Evolutionary conservation across 1,140 invertebrate genomes (phyloP).

Genomic region (Leptinotarsa undecemlineata): DNA sequence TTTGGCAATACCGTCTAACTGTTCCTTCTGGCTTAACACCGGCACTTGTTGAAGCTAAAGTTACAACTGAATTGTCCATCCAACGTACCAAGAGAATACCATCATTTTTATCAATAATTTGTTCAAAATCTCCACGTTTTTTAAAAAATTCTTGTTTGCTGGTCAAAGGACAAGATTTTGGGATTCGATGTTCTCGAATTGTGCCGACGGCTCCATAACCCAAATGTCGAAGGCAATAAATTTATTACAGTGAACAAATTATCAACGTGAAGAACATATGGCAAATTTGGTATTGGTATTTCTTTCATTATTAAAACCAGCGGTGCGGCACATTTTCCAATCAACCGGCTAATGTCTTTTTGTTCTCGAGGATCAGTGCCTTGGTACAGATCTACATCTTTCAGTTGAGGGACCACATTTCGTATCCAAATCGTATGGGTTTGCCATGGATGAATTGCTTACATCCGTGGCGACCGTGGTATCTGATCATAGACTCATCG

Average conservation of each 20-base stretch:
- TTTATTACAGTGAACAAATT: constrained; percentile 46
- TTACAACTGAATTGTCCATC: constrained; percentile 37
- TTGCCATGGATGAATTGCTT: constrained; percentile 32
- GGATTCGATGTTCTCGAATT: constrained; percentile 38
- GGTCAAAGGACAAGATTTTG: constrained; percentile 33
- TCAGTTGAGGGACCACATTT: constrained; percentile 37
- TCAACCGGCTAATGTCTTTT: constrained; percentile 34
- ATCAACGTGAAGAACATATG: constrained; percentile 44
- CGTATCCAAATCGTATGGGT: constrained; percentile 47
- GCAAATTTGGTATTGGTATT: constrained; percentile 21
- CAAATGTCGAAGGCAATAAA: constrained; percentile 33
- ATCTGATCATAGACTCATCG: constrained; percentile 46
- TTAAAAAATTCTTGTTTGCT: constrained; percentile 33
- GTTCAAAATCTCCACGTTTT: not conserved
- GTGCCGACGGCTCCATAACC: constrained; percentile 37
- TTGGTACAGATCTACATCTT: constrained; percentile 43
- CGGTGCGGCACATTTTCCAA: constrained; percentile 43
- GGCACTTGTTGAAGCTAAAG: constrained; percentile 39
- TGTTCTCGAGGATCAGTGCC: constrained; percentile 37
- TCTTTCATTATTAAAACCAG: constrained; percentile 42
- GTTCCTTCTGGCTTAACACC: constrained; percentile 23
- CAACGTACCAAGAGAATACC: constrained; percentile 25
- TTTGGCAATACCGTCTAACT: no score
- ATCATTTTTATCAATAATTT: not conserved
- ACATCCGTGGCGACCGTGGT: constrained; percentile 37